Conservation (phyloP, 2,113 vertebrate genomes). For the Cryptotis parvus region DNA sequence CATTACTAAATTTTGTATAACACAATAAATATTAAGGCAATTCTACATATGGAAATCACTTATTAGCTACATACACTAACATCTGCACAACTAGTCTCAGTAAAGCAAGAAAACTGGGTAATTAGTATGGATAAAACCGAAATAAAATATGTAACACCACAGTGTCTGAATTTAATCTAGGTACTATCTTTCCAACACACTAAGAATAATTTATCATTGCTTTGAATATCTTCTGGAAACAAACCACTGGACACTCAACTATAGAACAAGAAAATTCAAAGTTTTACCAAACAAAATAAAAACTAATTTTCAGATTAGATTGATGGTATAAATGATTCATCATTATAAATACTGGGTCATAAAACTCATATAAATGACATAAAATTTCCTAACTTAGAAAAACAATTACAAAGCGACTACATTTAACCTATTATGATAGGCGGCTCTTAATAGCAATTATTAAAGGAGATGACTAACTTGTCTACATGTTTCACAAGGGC, state of each 20-base stretch:
- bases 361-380: background rate
- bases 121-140: background rate
- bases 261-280: constrained; percentile 3
- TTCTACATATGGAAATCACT: background rate
- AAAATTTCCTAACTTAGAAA: background rate
- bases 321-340: background rate
- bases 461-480: constrained; percentile 89
- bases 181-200: background rate
- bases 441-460: constrained; percentile 15
- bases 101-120: background rate
- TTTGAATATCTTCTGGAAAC: constrained; percentile 38
- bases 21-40: constrained; percentile 13
- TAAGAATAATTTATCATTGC: constrained; percentile 26
- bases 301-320: constrained; percentile 10
- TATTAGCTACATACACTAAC: background rate
- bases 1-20: constrained; percentile 51
- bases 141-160: background rate
- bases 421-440: background rate
- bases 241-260: background rate
- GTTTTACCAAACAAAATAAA: constrained; percentile 17
- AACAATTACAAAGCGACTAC: constrained; percentile 19
- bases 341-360: background rate
- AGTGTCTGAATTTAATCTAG: background rate
- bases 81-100: background rate
- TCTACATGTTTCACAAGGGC: constrained; percentile 96